phyloP scores from a whole-genome alignment of 23 tunicate genomes.

The Styela clava region DNA sequence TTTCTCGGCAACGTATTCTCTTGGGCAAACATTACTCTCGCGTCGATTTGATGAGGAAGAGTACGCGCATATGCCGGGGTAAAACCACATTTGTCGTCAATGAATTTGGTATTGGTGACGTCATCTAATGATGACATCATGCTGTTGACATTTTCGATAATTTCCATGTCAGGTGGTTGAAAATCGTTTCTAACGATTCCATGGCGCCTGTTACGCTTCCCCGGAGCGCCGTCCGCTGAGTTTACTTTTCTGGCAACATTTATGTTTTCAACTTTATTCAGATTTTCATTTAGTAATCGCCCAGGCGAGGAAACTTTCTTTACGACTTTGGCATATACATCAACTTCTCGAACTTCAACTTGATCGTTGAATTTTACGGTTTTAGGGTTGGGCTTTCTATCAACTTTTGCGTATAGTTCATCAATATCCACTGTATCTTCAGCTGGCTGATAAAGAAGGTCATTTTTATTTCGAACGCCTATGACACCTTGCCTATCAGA shows the following conservation, averaged over 20 bases:
- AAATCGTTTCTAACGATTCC: neutral
- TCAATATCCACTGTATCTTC: neutral
- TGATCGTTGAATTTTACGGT: neutral
- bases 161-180: neutral
- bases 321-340: neutral
- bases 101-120: neutral
- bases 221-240: neutral
- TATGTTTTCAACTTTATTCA: neutral
- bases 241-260: neutral
- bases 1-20: constrained; percentile 3
- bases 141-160: neutral
- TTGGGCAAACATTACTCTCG: neutral
- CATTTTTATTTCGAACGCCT: neutral
- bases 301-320: neutral
- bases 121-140: constrained; percentile 25
- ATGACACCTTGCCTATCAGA: neutral
- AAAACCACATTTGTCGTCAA: too few species aligned
- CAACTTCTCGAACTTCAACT: neutral
- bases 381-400: neutral
- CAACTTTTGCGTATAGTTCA: neutral
- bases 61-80: neutral
- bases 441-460: neutral
- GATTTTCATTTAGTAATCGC: neutral
- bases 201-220: neutral
- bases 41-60: neutral